A percentile compares a stretch with the other conserved stretches of the same genome.
Evolutionary conservation across 2,797 vertebrate genomes (phyloP).

Genomic region (Hypotaenidia philippensis): DNA sequence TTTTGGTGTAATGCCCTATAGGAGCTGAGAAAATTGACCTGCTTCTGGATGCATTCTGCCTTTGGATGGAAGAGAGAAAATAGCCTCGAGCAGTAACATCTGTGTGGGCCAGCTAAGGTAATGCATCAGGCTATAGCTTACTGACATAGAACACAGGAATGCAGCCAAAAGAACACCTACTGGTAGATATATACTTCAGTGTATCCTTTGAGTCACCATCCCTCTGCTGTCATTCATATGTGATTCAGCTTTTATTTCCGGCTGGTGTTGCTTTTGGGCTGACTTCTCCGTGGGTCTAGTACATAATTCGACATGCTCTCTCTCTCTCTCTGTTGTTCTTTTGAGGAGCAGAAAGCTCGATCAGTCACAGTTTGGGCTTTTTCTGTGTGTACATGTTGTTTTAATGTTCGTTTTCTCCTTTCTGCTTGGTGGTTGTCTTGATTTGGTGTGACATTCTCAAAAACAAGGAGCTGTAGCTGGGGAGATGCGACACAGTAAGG

Average conservation of each 20-base stretch:
- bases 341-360: background rate
- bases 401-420: background rate
- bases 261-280: background rate
- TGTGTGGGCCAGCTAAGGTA: slow-evolving; percentile 59
- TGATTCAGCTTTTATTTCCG: slow-evolving; percentile 37
- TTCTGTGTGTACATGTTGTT: background rate
- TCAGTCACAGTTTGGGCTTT: background rate
- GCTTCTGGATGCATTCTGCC: background rate
- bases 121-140: slow-evolving; percentile 41
- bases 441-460: slow-evolving; percentile 7
- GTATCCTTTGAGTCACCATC: slow-evolving; percentile 5
- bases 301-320: background rate
- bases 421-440: background rate
- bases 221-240: background rate
- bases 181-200: background rate
- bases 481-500: background rate
- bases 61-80: slow-evolving; percentile 26
- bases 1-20: background rate
- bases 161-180: slow-evolving; percentile 30
- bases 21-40: slow-evolving; percentile 28
- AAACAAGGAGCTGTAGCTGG: background rate
- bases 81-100: slow-evolving; percentile 28
- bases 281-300: background rate
- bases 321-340: background rate
- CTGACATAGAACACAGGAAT: slow-evolving; percentile 21